These are phyloP conservation scores for Phymastichus coffea DNA, from an alignment of 1,140 invertebrate genomes.

Conservation along the genomic window DNA sequence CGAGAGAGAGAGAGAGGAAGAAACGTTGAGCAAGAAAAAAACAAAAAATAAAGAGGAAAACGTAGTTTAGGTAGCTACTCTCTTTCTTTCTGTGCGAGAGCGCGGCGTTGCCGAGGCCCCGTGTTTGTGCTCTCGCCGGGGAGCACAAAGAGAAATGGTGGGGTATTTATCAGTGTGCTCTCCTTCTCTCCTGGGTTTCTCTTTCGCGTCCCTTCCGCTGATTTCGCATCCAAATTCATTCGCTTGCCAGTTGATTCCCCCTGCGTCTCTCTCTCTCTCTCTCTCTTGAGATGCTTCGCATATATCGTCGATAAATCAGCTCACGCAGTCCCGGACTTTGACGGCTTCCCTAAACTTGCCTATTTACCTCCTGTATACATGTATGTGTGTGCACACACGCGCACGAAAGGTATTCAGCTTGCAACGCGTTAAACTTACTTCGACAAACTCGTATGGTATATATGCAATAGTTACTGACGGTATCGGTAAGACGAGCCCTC, in stretches of 20 bases:
- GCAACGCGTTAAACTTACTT: neutral
- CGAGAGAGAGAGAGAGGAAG: conserved; percentile 16
- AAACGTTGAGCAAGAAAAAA: conserved; percentile 28
- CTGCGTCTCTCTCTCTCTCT: conserved; percentile 22
- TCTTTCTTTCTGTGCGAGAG: conserved; percentile 36
- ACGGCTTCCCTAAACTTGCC: conserved; percentile 33
- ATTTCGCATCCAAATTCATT: conserved; percentile 46
- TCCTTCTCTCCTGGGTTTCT: conserved; percentile 38
- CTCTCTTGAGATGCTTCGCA: conserved; percentile 29
- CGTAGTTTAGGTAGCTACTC: conserved; percentile 44
- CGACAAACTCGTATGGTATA: neutral
- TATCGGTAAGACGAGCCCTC: neutral
- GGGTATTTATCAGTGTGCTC: conserved; percentile 56
- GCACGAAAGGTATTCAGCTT: no score
- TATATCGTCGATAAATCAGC: conserved; percentile 10
- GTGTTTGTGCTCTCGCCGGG: conserved; percentile 57
- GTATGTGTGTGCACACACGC: conserved; percentile 9
- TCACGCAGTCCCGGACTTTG: no score
- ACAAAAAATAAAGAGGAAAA: conserved; percentile 23
- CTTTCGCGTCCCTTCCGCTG: conserved; percentile 29
- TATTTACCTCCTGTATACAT: no score
- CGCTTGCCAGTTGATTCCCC: conserved; percentile 36
- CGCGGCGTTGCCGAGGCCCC: conserved; percentile 36
- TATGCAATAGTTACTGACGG: conserved; percentile 13
- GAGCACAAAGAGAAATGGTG: conserved; percentile 53